These are phyloP conservation scores for Vespertilio murinus DNA, from an alignment of 2,797 vertebrate species.

Conservation along the genomic window DNA sequence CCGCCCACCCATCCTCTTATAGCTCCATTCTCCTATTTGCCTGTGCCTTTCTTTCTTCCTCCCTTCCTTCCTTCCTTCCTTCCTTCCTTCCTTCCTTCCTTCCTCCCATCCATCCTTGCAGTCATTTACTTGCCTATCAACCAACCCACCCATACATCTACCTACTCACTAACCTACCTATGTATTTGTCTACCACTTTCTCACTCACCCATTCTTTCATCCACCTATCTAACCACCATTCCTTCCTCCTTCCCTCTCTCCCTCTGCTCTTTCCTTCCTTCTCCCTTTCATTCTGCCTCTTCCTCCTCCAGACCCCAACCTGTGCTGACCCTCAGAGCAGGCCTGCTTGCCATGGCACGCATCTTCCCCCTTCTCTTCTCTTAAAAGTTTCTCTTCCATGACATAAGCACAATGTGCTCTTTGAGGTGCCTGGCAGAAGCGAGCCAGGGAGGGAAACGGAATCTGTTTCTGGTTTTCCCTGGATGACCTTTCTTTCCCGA, in stretches of 20 bases:
- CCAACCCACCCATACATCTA: neutral
- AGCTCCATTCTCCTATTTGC: neutral
- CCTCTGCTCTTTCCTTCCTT: conserved; percentile 19
- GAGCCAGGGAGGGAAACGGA: conserved; percentile 18
- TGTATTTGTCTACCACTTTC: accelerated
- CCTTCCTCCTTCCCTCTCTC: neutral
- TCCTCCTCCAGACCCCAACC: conserved; percentile 25
- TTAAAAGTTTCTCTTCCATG: neutral
- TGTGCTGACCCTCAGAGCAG: neutral
- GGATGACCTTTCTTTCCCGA: conserved; percentile 53
- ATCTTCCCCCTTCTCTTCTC: neutral
- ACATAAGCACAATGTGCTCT: neutral
- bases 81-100: no score
- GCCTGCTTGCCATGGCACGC: neutral
- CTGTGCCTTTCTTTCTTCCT: neutral
- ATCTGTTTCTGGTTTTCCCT: conserved; percentile 56
- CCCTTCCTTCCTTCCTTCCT: no score
- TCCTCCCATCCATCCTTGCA: neutral
- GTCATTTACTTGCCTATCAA: accelerated
- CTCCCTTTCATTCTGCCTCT: neutral
- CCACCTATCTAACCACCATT: neutral
- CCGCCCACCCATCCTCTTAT: no score
- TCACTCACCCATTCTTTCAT: neutral
- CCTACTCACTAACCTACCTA: accelerated
- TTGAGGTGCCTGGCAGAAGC: neutral